Evolutionary conservation across 2,797 vertebrate species (phyloP), one percentile per base, ranked within the genome.

Genomic region (Hozukius guyotensis): DNA sequence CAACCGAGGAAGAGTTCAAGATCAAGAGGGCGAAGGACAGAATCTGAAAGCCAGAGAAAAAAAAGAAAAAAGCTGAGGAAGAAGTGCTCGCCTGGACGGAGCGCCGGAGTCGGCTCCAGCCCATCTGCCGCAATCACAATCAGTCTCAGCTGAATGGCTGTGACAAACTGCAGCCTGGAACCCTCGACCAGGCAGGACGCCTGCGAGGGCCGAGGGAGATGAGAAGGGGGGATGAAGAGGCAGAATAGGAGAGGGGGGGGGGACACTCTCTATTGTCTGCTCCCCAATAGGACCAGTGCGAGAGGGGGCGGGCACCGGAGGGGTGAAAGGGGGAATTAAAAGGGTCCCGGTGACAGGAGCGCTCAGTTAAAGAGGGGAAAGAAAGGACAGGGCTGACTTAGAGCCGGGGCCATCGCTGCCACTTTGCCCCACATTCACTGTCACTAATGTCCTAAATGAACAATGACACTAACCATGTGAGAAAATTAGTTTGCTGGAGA

Each of bases 111-210:
- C n/a, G 92, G 89, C 94, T 94, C 92, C 92, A 85, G 95, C 95
- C 96, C 97, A 97, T 97, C 97, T 97, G 96, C 96, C 85, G 92
- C 95, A 93, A 96, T 97, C 96, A 96, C 92, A 94, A 95, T 96
- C 96, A 95, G 96, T 95, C 95, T 96, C 96, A 95, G 95, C 92
- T 96, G 93, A 97, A 95, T 86, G 96, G 93, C 93, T 94, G 95
- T 94, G 95, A 96, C 95, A 96, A 95, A 95, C 92, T 92, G 86
- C 90, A 92, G 92, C 89, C 86, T 76, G 88, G 92, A 89, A 93
- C 92, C 93, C 81, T 86, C 83, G 34, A 90, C 88, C 87, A 89
- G 80, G 88, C 89, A 85, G 88, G 88, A 92, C 77, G 86, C 83
- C 84, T 87, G 88, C 36, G 20, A 88, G 80, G 77, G 76, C 82